Conservation (phyloP, 2,797 vertebrate genomes). For the Staurois parvus region DNA sequence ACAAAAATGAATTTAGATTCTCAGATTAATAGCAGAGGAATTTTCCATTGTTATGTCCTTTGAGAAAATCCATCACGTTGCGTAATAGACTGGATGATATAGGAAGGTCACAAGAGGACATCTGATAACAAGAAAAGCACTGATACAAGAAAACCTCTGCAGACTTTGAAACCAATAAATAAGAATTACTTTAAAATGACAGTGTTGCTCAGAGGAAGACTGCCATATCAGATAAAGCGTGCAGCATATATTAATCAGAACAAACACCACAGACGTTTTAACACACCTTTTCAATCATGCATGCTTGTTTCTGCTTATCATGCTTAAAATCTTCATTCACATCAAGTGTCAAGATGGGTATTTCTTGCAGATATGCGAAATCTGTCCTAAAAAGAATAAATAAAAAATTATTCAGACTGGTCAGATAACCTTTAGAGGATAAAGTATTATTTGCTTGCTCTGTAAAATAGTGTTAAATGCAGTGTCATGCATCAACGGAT, state of each 20-base stretch:
- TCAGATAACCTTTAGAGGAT: too few relatives aligned
- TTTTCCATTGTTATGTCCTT: too few relatives aligned
- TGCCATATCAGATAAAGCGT: not conserved
- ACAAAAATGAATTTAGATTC: too few relatives aligned
- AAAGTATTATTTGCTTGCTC: not conserved
- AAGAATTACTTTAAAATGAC: not conserved
- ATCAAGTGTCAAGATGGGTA: constrained; percentile 88
- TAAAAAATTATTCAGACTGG: not conserved
- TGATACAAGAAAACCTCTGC: not conserved
- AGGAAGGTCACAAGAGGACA: not conserved
- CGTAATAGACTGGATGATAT: too few relatives aligned
- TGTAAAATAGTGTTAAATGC: not conserved
- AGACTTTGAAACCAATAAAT: not conserved
- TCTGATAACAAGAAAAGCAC: not conserved
- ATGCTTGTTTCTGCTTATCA: constrained; percentile 73
- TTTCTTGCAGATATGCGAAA: constrained; percentile 85
- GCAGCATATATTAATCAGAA: not conserved
- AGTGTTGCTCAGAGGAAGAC: not conserved
- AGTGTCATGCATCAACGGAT: too few relatives aligned
- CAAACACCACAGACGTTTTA: not conserved
- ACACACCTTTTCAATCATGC: constrained; percentile 91
- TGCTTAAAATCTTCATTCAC: constrained; percentile 88
- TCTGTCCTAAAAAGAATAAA: constrained; percentile 84
- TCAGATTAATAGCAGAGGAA: too few relatives aligned
- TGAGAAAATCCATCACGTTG: too few relatives aligned